phyloP scores from a whole-genome alignment of 2,797 vertebrate species.

The Morelia viridis region DNA sequence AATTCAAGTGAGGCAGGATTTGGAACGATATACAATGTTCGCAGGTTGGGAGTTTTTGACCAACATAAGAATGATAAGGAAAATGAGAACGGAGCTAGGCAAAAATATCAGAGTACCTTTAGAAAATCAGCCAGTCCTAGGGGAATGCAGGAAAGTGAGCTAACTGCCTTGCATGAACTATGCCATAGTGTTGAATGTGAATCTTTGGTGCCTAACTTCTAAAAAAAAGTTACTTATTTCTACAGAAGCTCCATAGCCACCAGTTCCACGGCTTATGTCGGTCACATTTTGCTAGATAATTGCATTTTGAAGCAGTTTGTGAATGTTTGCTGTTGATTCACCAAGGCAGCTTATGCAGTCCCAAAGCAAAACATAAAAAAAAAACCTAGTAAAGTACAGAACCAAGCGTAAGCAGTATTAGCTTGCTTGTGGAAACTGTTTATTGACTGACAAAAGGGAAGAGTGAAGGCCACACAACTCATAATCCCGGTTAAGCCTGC shows the following conservation, averaged over 20 bases:
- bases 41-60: constrained; percentile 71
- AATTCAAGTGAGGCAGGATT: constrained; percentile 79
- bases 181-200: constrained; percentile 51
- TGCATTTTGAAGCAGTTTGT: constrained; percentile 41
- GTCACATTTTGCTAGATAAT: constrained; percentile 58
- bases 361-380: constrained; percentile 65
- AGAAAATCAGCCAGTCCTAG: constrained; percentile 57
- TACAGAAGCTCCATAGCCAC: constrained; percentile 57
- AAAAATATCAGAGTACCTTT: constrained; percentile 49
- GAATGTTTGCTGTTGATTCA: constrained; percentile 26
- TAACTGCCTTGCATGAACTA: constrained; percentile 34
- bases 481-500: constrained; percentile 57
- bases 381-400: constrained; percentile 66
- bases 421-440: constrained; percentile 75
- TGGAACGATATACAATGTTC: constrained; percentile 70
- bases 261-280: constrained; percentile 61
- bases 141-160: constrained; percentile 34
- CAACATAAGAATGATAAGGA: constrained; percentile 59
- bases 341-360: constrained; percentile 71
- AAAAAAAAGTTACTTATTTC: constrained; percentile 38
- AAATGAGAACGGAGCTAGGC: constrained; percentile 60
- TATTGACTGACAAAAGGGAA: constrained; percentile 72
- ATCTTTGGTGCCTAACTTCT: constrained; percentile 60
- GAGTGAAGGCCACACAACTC: constrained; percentile 66
- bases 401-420: constrained; percentile 70